phyloP scores from a whole-genome alignment of 1,140 invertebrate genomes.

The Nasonia vitripennis region DNA sequence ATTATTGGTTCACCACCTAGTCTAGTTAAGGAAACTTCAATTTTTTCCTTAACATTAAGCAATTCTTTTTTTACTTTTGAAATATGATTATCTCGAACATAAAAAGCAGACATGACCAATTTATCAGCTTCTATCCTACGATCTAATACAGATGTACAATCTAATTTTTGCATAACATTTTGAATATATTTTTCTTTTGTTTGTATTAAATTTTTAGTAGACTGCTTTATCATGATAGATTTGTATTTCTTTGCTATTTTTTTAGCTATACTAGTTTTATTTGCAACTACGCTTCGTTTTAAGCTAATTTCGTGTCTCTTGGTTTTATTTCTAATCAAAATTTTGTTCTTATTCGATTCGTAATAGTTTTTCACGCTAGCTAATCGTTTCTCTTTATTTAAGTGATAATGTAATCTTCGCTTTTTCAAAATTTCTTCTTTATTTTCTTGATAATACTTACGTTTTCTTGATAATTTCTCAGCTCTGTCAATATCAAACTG shows the following conservation, averaged over 20 bases:
- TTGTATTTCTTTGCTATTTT: constrained; percentile 20
- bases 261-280: too few species aligned
- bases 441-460: too few species aligned
- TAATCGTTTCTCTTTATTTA: too few species aligned
- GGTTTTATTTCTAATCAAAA: too few species aligned
- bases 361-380: too few species aligned
- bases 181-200: not conserved
- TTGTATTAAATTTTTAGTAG: not conserved
- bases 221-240: not conserved
- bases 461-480: too few species aligned
- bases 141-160: not conserved
- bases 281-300: too few species aligned
- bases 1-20: not conserved
- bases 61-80: not conserved
- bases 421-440: too few species aligned
- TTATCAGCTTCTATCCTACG: constrained; percentile 10
- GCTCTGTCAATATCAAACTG: too few species aligned
- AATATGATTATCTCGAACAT: not conserved
- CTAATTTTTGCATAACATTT: not conserved
- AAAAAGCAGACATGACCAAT: not conserved
- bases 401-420: too few species aligned
- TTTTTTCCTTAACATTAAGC: not conserved
- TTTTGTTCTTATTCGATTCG: too few species aligned
- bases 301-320: too few species aligned
- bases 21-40: not conserved